Base-by-base conservation (phyloP, 2,888 invertebrate species). In the Apamea epomidion region DNA sequence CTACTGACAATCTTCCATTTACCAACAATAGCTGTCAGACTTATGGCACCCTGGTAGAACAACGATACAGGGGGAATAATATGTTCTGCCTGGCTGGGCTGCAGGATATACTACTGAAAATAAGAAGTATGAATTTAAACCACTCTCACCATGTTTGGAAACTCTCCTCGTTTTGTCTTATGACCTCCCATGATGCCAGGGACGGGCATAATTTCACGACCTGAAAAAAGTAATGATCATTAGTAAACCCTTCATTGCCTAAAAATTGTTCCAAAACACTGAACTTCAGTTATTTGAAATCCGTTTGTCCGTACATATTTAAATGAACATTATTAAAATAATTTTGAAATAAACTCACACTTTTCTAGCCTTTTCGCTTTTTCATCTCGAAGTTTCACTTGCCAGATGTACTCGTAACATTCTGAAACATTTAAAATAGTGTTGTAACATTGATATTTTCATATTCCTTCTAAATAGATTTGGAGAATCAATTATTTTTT, bases 71-170 rank as follows among this genome's bases (percentile, higher is more conserved):
- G 25, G 16, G 16, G 6, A 51, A 64, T 7, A 16, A 48, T 8
- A 71, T n/a, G 8, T 64, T 29, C 16, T 64, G 29, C 1, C 16
- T 18, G 12, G 7, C 4, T 29, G 16, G n/a, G 21, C 65, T 8
- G 12, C 48, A 21, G 12, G 16, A 32, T 2, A 60, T n/a, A 45
- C 16, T 72, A 3, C 21, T 29, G 5, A 51, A 72, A 73, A 4
- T 21, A 54, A n/a, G 1, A 14, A 65, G 21, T 16, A 67, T 21
- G n/a, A 45, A 69, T 69, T 32, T 5, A n/a, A n/a, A 32, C 2
- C 68, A 37, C n/a, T 54, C 85, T 84, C 83, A 94, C 95, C 95
- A 94, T 94, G 54, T 94, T 94, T 8, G 95, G 94, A 65, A 92
- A 94, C 74, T 94, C 93, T 37, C 92, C 93, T 1, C 82, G 90